Conservation (phyloP, 2,113 vertebrate species). For the Thamnophis sirtalis region DNA sequence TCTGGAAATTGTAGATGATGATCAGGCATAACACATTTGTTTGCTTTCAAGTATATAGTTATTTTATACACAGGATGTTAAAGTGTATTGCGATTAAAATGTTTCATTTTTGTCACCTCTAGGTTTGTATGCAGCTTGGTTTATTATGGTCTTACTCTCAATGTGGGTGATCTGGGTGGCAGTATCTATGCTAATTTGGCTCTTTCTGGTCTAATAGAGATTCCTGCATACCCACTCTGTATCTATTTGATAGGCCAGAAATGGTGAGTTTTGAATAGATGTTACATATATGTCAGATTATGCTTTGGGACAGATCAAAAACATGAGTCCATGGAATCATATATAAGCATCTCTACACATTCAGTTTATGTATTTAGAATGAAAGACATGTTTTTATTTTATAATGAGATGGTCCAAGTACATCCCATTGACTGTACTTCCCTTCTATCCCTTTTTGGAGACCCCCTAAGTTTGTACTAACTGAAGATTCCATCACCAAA, state of each 20-base stretch:
- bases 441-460: neutral
- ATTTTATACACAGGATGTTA: neutral
- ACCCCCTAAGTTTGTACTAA: neutral
- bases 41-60: neutral
- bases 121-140: conserved; percentile 84
- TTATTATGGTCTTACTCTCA: conserved; percentile 80
- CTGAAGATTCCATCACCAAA: neutral
- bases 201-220: conserved; percentile 76
- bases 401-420: neutral
- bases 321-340: neutral
- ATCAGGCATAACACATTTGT: neutral
- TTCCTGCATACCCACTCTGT: conserved; percentile 77
- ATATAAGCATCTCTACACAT: neutral
- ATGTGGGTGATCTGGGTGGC: conserved; percentile 74
- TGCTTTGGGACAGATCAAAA: neutral
- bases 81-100: neutral
- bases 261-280: conserved; percentile 65
- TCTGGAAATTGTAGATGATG: neutral
- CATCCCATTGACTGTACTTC: neutral
- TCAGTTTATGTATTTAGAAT: neutral
- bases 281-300: neutral
- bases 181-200: conserved; percentile 76
- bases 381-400: neutral
- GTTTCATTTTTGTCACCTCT: conserved; percentile 1
- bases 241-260: conserved; percentile 77